These are phyloP conservation scores for Apis cerana DNA, from an alignment of 1,140 invertebrate genomes.

Conservation along the genomic window DNA sequence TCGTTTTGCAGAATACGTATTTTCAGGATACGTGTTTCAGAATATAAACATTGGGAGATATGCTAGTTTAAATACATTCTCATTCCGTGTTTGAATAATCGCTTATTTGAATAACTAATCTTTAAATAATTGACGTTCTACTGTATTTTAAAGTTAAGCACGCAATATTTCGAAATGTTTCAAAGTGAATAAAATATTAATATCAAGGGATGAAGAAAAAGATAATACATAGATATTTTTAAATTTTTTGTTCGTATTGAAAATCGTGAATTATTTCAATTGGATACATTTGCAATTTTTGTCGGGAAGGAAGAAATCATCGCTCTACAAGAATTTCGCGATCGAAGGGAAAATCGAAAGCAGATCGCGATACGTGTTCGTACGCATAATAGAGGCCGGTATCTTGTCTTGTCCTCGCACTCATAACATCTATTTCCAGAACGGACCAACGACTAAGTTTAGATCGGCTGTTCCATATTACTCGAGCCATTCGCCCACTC, in stretches of 20 bases:
- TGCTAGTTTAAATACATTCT: too few species aligned
- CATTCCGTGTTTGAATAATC: too few species aligned
- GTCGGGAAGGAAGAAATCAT: neutral
- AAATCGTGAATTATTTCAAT: neutral
- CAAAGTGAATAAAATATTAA: too few species aligned
- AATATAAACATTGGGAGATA: too few species aligned
- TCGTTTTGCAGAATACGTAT: too few species aligned
- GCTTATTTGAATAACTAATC: too few species aligned
- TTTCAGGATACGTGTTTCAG: too few species aligned
- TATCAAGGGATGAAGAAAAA: too few species aligned
- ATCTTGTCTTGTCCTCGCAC: slow-evolving; percentile 81
- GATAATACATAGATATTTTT: neutral
- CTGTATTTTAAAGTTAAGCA: too few species aligned
- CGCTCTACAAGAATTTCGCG: neutral
- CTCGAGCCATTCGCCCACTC: slow-evolving; percentile 76
- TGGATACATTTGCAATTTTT: neutral
- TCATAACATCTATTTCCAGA: slow-evolving; percentile 82
- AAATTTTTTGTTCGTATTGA: neutral
- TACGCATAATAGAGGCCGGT: slow-evolving; percentile 76
- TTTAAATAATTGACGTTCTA: too few species aligned
- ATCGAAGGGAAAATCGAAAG: neutral
- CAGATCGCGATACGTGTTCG: slow-evolving; percentile 28
- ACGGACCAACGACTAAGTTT: slow-evolving; percentile 79
- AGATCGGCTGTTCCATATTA: slow-evolving; percentile 80
- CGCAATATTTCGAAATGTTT: too few species aligned